Conservation (phyloP, 2,888 invertebrate species). For the Ceriagrion tenellum region DNA sequence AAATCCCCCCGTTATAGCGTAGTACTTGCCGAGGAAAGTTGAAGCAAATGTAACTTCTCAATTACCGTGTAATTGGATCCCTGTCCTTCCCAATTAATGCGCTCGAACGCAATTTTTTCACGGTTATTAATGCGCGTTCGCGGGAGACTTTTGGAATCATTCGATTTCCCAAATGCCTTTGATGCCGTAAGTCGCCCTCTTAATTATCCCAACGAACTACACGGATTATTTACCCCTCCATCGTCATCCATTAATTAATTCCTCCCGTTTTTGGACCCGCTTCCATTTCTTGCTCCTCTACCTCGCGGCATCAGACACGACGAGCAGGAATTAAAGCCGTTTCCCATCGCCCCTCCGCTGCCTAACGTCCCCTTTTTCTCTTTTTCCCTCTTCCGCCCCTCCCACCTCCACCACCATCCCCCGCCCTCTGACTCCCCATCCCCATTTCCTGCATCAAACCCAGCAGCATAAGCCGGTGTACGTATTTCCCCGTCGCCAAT, state of each 20-base stretch:
- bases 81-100: constrained; percentile 9
- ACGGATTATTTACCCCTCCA: constrained; percentile 39
- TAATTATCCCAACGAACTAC: constrained; percentile 17
- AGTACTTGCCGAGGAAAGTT: neutral
- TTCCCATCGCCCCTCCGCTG: too few relatives aligned
- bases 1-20: neutral
- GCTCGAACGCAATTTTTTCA: neutral
- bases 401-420: neutral
- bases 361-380: neutral
- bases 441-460: neutral
- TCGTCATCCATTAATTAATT: constrained; percentile 22
- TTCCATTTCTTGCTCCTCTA: constrained; percentile 22
- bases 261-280: neutral
- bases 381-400: too few relatives aligned
- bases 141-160: neutral
- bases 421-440: neutral
- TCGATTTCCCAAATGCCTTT: constrained; percentile 35
- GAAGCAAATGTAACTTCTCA: constrained; percentile 16
- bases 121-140: neutral
- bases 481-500: neutral
- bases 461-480: neutral
- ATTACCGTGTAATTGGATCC: constrained; percentile 28
- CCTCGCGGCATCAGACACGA: neutral
- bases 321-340: neutral
- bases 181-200: constrained; percentile 21